Evolutionary conservation across 2,888 invertebrate genomes (phyloP).

Genomic region (Branchipolynoe longqiensis): DNA sequence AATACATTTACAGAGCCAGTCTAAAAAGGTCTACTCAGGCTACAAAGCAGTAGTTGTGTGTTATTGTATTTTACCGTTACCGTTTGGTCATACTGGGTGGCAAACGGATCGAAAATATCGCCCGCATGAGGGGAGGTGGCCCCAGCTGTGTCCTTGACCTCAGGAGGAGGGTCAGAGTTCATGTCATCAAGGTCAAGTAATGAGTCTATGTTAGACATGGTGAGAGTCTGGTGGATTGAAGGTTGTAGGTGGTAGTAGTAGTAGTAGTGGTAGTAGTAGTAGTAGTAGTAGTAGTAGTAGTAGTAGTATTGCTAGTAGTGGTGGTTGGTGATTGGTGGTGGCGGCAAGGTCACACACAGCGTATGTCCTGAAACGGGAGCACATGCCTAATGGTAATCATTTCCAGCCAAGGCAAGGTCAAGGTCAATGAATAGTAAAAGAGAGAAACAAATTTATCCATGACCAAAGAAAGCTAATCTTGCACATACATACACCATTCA

Average conservation of each 20-base stretch:
- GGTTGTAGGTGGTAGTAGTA: conserved; percentile 1
- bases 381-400: conserved; percentile 39
- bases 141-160: conserved; percentile 56
- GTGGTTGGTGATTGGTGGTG: conserved; percentile 38
- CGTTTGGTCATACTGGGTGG: conserved; percentile 54
- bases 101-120: conserved; percentile 45
- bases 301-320: no score
- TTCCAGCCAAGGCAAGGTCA: background rate
- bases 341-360: conserved; percentile 40
- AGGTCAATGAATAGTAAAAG: background rate
- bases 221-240: conserved; percentile 27
- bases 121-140: conserved; percentile 33
- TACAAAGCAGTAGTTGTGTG: background rate
- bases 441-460: no score
- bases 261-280: conserved; percentile 27
- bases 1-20: no score
- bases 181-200: conserved; percentile 50
- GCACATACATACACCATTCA: no score
- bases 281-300: conserved; percentile 35
- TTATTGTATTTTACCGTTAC: conserved; percentile 23
- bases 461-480: no score
- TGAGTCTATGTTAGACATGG: conserved; percentile 26
- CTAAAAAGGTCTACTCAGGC: no score
- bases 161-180: conserved; percentile 51
- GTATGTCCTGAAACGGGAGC: conserved; percentile 43